Conservation (phyloP, 2,888 invertebrate genomes). For the Dexiosoma caninum region DNA sequence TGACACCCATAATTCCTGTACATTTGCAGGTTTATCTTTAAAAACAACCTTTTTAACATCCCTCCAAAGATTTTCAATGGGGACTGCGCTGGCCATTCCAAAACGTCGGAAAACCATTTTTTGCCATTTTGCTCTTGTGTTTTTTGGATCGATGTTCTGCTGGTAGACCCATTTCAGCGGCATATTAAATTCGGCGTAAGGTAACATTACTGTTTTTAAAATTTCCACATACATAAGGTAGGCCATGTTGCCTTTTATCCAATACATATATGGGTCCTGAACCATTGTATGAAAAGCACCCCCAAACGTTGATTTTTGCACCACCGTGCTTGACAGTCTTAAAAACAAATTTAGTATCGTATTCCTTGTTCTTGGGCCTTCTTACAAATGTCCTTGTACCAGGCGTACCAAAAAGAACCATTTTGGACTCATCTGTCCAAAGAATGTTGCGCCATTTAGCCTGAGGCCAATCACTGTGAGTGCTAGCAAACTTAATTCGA, state of each 20-base stretch:
- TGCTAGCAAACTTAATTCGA: too few relatives aligned
- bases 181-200: too few relatives aligned
- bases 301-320: constrained; percentile 15
- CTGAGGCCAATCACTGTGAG: too few relatives aligned
- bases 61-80: neutral
- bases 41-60: neutral
- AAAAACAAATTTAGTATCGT: neutral
- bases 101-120: neutral
- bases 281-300: constrained; percentile 17
- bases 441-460: too few relatives aligned
- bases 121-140: neutral
- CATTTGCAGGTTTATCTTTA: neutral
- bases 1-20: neutral
- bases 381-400: neutral
- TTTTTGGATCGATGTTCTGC: neutral
- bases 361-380: neutral
- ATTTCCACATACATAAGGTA: neutral
- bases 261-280: constrained; percentile 12
- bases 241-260: constrained; percentile 10
- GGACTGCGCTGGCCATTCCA: too few relatives aligned
- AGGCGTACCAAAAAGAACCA: neutral
- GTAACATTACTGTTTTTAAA: neutral
- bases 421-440: neutral
- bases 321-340: constrained; percentile 9
- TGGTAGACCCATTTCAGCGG: neutral